Conservation (phyloP, 2,888 invertebrate species). For the Lapara coniferarum region DNA sequence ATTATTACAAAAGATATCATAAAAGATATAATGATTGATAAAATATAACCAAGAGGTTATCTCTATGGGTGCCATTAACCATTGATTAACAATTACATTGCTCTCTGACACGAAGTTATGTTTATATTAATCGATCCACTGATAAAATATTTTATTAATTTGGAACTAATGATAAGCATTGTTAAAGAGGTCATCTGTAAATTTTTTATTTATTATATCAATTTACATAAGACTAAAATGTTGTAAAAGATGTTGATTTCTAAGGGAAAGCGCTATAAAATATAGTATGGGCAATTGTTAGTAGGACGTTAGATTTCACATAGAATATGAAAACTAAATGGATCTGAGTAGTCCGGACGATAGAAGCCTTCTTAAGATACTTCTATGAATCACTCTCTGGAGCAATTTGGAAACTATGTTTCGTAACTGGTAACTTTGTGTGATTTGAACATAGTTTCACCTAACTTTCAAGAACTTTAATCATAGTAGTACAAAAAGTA, state of each 20-base stretch:
- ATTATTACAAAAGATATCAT: not conserved
- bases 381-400: too few relatives aligned
- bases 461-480: not conserved
- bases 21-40: not conserved
- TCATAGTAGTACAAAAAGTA: not conserved
- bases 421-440: too few relatives aligned
- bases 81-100: conserved; percentile 12
- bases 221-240: not conserved
- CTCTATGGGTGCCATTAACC: not conserved
- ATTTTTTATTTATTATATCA: not conserved
- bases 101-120: not conserved
- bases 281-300: not conserved
- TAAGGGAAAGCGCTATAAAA: not conserved
- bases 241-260: not conserved
- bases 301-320: not conserved
- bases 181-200: not conserved
- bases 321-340: not conserved
- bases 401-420: too few relatives aligned
- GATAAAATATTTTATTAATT: not conserved
- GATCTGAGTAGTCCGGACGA: too few relatives aligned
- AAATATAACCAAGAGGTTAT: not conserved
- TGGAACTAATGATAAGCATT: not conserved
- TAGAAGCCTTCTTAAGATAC: too few relatives aligned
- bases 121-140: not conserved
- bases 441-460: not conserved